Base-by-base conservation (phyloP, 2,888 invertebrate genomes). In the Serripes groenlandicus region DNA sequence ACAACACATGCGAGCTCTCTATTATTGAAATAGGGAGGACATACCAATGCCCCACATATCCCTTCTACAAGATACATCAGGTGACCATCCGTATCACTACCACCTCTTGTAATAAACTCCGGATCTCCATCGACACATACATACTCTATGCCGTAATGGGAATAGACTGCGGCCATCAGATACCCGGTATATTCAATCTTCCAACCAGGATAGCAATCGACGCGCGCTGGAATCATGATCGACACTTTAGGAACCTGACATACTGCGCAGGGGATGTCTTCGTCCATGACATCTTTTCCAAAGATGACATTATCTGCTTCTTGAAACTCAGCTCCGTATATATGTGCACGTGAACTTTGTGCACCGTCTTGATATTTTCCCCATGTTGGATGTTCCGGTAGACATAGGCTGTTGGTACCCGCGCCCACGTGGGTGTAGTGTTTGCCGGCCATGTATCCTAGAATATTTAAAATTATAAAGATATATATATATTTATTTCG, bases 41-140 rank as follows among this genome's bases (percentile, higher is more conserved):
- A 90, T 15, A 86, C 86, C n/a, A 90, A 74, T 11, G 88, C 81
- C 3, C 90, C 90, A 78, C 90, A 90, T 34, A 56, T 49, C 11
- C 73, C 84, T 32, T 84, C 82, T 9, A 87, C 87, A 5, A 54
- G 21, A 76, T 88, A 86, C 15, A 89, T 54, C n/a, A 88, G 58
- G 23, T 73, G 62, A 0, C 83, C 84, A 35, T 88, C 66, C n/a
- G 86, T 62, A 64, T 81, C 62, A 18, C 69, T 37, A 9, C 35
- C 60, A 3, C 83, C 79, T 0, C 77, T 75, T 0, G 69, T 58
- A 1, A 78, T 32, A 26, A 70, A 75, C 18, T 89, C 82, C 0
- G 88, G 86, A 7, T 69, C 74, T 26, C 62, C 60, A 72, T 90
- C 90, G 15, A 90, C 68, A 68, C 90, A 90, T 11, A 80, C 64